Percentiles rank a stretch among this genome's conserved stretches.
Evolutionary conservation across 2,888 invertebrate genomes (phyloP).

Genomic region (Oligia fasciuncula): DNA sequence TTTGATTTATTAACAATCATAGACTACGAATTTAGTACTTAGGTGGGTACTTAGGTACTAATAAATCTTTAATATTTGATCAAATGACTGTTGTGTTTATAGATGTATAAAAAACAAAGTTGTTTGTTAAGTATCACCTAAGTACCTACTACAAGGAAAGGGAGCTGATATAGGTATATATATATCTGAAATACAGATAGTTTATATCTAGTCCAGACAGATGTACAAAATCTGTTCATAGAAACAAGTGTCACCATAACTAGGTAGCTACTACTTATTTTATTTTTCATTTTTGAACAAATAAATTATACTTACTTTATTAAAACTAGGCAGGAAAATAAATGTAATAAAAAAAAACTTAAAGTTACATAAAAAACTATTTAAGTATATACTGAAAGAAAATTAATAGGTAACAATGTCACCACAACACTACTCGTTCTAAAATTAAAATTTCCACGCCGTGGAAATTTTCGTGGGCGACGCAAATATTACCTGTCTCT

Average conservation of each 20-base stretch:
- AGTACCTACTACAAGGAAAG: too few relatives aligned
- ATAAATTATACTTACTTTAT: background rate
- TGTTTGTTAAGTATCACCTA: too few relatives aligned
- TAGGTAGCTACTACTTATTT: too few relatives aligned
- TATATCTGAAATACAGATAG: too few relatives aligned
- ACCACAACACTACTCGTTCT: conserved; percentile 31
- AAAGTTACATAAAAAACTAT: background rate
- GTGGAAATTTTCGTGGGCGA: conserved; percentile 56
- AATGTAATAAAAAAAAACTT: background rate
- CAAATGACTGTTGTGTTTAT: too few relatives aligned
- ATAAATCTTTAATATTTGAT: too few relatives aligned
- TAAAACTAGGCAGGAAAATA: background rate
- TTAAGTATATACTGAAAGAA: background rate
- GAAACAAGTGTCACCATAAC: too few relatives aligned
- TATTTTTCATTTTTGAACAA: background rate
- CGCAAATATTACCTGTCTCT: conserved; percentile 63
- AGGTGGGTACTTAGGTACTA: too few relatives aligned
- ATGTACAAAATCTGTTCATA: too few relatives aligned
- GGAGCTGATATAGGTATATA: too few relatives aligned
- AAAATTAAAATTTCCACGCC: conserved; percentile 45
- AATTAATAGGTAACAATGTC: background rate
- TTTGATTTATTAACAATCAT: conserved; percentile 13
- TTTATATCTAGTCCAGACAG: too few relatives aligned
- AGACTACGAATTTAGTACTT: background rate
- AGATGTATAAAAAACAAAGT: too few relatives aligned